These are phyloP conservation scores for Epirrhoe alternata DNA, from an alignment of 2,888 invertebrate species.

Conservation along the genomic window DNA sequence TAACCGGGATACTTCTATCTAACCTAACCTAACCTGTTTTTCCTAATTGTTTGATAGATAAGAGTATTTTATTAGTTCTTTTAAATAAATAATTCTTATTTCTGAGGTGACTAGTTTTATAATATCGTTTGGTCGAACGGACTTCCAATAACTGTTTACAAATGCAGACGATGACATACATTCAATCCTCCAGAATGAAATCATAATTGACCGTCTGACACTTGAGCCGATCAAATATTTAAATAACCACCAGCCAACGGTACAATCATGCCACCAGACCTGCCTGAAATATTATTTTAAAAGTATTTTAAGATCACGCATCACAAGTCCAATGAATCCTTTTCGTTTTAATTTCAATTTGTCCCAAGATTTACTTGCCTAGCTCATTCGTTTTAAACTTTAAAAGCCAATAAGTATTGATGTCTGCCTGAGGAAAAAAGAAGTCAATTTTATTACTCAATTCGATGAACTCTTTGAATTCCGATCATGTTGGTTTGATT, in stretches of 20 bases:
- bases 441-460: constrained; percentile 35
- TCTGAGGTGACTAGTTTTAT: no score
- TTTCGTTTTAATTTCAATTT: not conserved
- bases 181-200: constrained; percentile 43
- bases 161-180: constrained; percentile 52
- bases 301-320: no score
- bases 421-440: not conserved
- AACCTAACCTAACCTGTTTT: no score
- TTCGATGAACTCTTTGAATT: constrained; percentile 33
- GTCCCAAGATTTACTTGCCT: not conserved
- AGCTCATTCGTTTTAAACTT: not conserved
- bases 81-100: no score
- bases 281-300: no score
- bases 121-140: no score
- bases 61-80: no score
- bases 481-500: constrained; percentile 27
- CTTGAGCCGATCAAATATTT: constrained; percentile 53
- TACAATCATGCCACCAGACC: constrained; percentile 5
- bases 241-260: constrained; percentile 44
- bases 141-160: constrained; percentile 59
- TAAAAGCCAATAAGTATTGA: not conserved
- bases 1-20: no score
- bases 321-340: no score
- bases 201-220: constrained; percentile 42
- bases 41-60: no score